Percentiles rank a stretch among this genome's conserved stretches.
Conservation (phyloP, 2,113 vertebrate species). For the Tachuris rubrigastra region DNA sequence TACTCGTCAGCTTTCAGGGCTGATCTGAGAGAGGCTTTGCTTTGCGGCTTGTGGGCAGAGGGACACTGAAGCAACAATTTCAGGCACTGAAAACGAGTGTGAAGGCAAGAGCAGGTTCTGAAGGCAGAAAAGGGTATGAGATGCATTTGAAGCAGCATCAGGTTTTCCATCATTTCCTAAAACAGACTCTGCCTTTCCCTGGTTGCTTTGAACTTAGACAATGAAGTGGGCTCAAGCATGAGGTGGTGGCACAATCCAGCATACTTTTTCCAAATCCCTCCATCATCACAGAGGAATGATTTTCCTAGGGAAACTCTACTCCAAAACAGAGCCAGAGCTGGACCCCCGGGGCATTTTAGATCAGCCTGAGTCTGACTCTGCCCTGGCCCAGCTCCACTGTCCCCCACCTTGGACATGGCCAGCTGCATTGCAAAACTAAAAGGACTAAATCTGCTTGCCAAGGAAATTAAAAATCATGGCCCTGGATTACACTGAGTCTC, state of each 20-base stretch:
- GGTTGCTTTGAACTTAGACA: not conserved
- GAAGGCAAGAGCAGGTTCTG: not conserved
- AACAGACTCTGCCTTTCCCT: not conserved
- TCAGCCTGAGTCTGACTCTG: not conserved
- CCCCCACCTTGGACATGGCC: no score
- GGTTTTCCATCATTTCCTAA: not conserved
- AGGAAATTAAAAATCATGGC: not conserved
- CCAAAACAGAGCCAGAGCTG: rapidly evolving
- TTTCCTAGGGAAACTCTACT: not conserved
- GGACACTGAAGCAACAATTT: not conserved
- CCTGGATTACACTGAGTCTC: rapidly evolving
- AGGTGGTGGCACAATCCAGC: not conserved
- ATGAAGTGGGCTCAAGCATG: not conserved
- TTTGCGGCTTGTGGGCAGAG: not conserved
- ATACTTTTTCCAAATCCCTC: not conserved
- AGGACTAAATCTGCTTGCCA: not conserved
- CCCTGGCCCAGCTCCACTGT: not conserved
- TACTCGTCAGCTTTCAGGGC: not conserved
- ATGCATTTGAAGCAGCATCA: not conserved
- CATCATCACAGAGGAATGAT: not conserved
- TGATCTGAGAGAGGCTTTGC: not conserved
- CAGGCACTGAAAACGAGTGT: not conserved
- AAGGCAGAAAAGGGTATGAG: not conserved
- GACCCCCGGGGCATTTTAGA: not conserved
- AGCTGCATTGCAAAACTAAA: not conserved